Evolutionary conservation across 2,797 vertebrate species (phyloP), one percentile per base, ranked within the genome.

Genomic region (Ambastaia sidthimunki): DNA sequence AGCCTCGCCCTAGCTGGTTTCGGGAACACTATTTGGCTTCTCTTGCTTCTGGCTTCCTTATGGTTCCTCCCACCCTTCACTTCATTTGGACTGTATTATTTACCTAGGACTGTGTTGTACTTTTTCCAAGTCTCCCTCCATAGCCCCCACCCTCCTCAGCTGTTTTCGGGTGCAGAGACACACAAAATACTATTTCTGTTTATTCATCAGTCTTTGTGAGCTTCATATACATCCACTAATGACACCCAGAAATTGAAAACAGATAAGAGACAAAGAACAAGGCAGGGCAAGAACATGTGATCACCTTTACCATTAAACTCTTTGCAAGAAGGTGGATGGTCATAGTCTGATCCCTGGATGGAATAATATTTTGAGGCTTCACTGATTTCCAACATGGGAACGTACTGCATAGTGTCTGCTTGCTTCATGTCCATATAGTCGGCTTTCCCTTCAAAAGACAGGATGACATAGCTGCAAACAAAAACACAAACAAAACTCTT

Each of bases 361-460:
- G 97, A 96, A 0, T 96, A 95, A 86, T 99, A 98, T 72, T 98
- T 99, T 5, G 95, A 96, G 19, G 93, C 82, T 13, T 96, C 95
- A 82, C 93, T 96, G 88, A 97, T 98, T 89, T 99, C 98, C 86
- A 97, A 89, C 98, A 99, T 99, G 52, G 98, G 97, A 19, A 99
- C 97, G 0, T 99, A 99, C 82, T 99, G 98, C 48, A 96, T 98
- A 65, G 92, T 94, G 59, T 98, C 97, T 0, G 92, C 95, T 87
- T 98, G 97, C 91, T 98, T 99, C 98, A 99, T 99, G 84, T 99
- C 98, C 98, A 99, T 98, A 88, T 99, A 99, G 88, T 98, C 97
- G 1, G 95, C 95, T 82, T 96, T 98, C 87, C 96, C 95, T 92
- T 99, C 97, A 78, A 99, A 99, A 9, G 98, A 99, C 80, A 99